Evolutionary conservation across 92 coral and sea anemone species (phyloP).

Genomic region (Porites lobata): DNA sequence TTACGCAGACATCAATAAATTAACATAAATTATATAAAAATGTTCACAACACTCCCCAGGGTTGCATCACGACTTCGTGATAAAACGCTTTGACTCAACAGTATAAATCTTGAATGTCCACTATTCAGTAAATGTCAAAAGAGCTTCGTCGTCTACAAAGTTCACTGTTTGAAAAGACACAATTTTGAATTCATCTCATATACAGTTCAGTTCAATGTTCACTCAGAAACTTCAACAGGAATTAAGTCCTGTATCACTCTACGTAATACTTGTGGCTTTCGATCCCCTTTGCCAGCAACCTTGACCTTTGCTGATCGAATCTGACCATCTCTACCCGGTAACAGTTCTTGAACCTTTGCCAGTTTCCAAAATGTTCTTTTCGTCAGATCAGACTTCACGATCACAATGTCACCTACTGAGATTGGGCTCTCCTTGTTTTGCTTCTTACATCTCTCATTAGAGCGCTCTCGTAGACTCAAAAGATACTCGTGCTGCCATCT

Average conservation of each 20-base stretch:
- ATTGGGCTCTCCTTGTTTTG: no score
- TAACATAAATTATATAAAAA: neutral
- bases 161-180: no score
- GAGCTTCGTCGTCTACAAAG: no score
- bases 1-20: no score
- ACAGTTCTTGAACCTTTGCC: constrained; percentile 33
- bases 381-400: no score
- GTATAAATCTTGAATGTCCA: neutral
- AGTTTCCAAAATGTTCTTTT: neutral
- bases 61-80: constrained; percentile 9
- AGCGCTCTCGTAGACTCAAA: no score
- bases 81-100: neutral
- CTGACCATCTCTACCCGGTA: constrained; percentile 26
- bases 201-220: no score
- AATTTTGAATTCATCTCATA: neutral
- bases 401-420: no score
- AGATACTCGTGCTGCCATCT: no score
- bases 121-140: no score
- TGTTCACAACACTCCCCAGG: constrained; percentile 7
- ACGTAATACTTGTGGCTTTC: constrained; percentile 29
- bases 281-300: constrained; percentile 24
- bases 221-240: constrained; percentile 39
- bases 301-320: constrained; percentile 44
- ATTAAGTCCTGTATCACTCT: constrained; percentile 37
- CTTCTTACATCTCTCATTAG: neutral